A percentile compares a stretch with the other conserved stretches of the same genome.
Evolutionary conservation across 2,888 invertebrate genomes (phyloP).

Genomic region (Diploptera punctata): DNA sequence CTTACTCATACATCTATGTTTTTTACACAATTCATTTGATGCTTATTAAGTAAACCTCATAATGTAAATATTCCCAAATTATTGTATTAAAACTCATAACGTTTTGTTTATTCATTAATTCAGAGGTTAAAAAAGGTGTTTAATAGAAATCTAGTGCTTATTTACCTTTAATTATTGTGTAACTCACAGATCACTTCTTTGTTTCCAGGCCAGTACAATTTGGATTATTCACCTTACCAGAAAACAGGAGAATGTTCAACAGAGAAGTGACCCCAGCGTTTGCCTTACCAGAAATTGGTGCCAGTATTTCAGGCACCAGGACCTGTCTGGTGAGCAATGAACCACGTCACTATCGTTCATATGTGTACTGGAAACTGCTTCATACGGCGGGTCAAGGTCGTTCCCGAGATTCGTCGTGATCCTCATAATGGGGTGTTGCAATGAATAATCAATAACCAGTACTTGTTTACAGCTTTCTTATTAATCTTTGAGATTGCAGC

Average conservation of each 20-base stretch:
- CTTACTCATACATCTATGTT: too few relatives aligned
- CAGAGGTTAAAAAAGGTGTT: too few relatives aligned
- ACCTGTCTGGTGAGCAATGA: slow-evolving; percentile 32
- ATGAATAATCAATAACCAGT: slow-evolving; percentile 32
- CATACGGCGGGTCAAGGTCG: slow-evolving; percentile 28
- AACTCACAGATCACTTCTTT: too few relatives aligned
- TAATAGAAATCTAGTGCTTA: too few relatives aligned
- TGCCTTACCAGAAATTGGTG: slow-evolving; percentile 33
- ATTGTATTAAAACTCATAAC: too few relatives aligned
- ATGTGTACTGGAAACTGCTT: slow-evolving; percentile 38
- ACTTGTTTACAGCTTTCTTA: slow-evolving; percentile 34
- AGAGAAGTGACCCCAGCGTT: slow-evolving; percentile 57
- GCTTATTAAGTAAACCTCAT: too few relatives aligned
- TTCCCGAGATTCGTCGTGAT: slow-evolving; percentile 35
- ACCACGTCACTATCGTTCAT: slow-evolving; percentile 37
- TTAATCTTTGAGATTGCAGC: slow-evolving; percentile 30
- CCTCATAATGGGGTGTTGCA: too few relatives aligned
- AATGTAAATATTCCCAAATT: too few relatives aligned
- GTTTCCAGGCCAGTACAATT: slow-evolving; percentile 56
- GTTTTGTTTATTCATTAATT: too few relatives aligned
- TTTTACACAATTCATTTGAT: too few relatives aligned
- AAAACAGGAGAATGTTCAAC: slow-evolving; percentile 55
- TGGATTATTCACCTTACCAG: slow-evolving; percentile 56
- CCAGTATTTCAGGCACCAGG: too few relatives aligned
- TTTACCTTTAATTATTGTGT: too few relatives aligned